Evolutionary conservation across 2,113 vertebrate genomes (phyloP), one percentile per base, ranked within the genome.

Genomic region (Spea bombifrons): DNA sequence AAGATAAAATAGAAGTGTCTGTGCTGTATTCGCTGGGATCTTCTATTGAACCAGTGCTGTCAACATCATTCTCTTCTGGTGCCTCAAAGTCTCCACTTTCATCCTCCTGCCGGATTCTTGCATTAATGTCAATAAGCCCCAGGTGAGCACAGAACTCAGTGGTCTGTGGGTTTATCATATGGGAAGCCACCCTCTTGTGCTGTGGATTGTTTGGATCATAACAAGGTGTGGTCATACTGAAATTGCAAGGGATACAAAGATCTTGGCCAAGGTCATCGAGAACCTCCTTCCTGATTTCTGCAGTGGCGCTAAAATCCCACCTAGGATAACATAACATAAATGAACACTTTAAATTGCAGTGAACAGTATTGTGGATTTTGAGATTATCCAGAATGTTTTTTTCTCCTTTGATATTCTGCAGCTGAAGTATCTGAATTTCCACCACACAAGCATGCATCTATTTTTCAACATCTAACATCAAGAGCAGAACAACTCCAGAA

Each of bases 141-240:
- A 99, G 84, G 12, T 84, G 94, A 71, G 96, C 95, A 73, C 97
- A 99, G 59, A 99, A 91, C 83, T 97, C 94, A 0, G 96, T 99
- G 1, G 97, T 99, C 89, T 99, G 97, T 2, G 97, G 95, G 87
- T 87, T 98, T 79, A 94, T 92, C 83, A 74, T 87, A 73, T 92
- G 95, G 86, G 92, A 84, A 3, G 94, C 90, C 5, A 84, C 45
- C 46, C 87, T 7, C 0, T 91, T 82, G 12, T 85, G 88, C 67
- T 93, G 93, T 4, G 94, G 93, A 61, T 85, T 92, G 81, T 66
- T 85, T 46, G 96, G 94, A 79, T 97, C 89, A 1, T 94, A 97
- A 72, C 90, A 88, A 1, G 92, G 83, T 63, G 93, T 91, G 0
- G 94, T 97, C 47, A 81, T n/a, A 8, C 90, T 93, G 81, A 99